A percentile compares a stretch with the other conserved stretches of the same genome.
These are phyloP conservation scores for Drosophila fulvimacula DNA, from an alignment of 2,888 invertebrate species.

Conservation along the genomic window DNA sequence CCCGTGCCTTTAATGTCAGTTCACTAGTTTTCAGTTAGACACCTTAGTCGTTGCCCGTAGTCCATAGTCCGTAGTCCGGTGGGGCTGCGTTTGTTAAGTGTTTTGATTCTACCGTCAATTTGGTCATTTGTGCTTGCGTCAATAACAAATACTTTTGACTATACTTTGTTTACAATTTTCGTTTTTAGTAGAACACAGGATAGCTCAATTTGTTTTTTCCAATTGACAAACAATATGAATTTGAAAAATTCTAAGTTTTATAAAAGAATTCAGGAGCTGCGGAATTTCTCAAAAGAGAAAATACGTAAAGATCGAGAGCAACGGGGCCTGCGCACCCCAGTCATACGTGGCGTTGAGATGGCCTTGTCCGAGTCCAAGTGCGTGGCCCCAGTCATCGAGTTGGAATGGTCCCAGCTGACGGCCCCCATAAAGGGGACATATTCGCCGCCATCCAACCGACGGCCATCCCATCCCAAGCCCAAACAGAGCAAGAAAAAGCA, in stretches of 20 bases:
- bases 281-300: slow-evolving; percentile 76
- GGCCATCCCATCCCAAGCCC: background rate
- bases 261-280: slow-evolving; percentile 80
- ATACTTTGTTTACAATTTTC: slow-evolving; percentile 37
- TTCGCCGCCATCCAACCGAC: slow-evolving; percentile 1
- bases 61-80: background rate
- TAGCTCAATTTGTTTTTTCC: slow-evolving; percentile 29
- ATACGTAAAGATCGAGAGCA: slow-evolving; percentile 64
- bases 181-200: slow-evolving; percentile 41
- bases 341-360: slow-evolving; percentile 53
- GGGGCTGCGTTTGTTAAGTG: slow-evolving; percentile 1
- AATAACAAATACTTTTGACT: slow-evolving; percentile 9
- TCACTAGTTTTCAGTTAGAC: background rate
- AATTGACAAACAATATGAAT: slow-evolving; percentile 69
- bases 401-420: slow-evolving; percentile 43
- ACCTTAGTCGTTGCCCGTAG: background rate
- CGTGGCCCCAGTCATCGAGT: slow-evolving; percentile 20
- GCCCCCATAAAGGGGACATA: background rate
- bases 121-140: slow-evolving; percentile 13
- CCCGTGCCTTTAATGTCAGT: slow-evolving; percentile 4
- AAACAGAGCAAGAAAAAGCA: slow-evolving; percentile 31
- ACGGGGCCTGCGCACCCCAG: slow-evolving; percentile 24
- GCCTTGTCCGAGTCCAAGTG: slow-evolving; percentile 51
- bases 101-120: slow-evolving; percentile 63
- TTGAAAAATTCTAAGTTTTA: slow-evolving; percentile 82